A percentile compares a stretch with the other conserved stretches of the same genome.
phyloP scores from a whole-genome alignment of 2,888 invertebrate genomes.

The Gerosis bhagava region DNA sequence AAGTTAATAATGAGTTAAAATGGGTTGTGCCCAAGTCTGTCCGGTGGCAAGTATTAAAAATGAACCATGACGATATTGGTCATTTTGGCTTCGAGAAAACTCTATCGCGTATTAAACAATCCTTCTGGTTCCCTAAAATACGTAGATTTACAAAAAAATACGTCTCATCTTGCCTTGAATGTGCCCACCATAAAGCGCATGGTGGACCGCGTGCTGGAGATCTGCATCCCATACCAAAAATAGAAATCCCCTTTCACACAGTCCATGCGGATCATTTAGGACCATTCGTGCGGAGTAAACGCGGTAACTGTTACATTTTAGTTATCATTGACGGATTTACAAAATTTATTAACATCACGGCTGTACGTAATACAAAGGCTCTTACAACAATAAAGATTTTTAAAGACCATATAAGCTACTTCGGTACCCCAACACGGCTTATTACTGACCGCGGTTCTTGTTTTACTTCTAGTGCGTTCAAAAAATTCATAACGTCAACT shows the following conservation, averaged over 20 bases:
- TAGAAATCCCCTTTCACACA: not conserved
- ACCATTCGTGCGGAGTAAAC: too few relatives aligned
- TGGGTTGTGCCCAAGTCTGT: too few relatives aligned
- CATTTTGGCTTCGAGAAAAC: too few relatives aligned
- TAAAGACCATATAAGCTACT: not conserved
- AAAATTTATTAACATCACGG: not conserved
- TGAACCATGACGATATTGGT: too few relatives aligned
- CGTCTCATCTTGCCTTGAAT: not conserved
- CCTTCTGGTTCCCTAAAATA: constrained; percentile 11
- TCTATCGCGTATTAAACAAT: too few relatives aligned
- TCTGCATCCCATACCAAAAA: constrained; percentile 1
- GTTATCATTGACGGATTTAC: not conserved
- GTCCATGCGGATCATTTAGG: too few relatives aligned
- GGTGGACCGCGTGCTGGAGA: not conserved
- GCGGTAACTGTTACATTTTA: too few relatives aligned
- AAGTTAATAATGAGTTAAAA: too few relatives aligned
- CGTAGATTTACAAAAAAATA: constrained; percentile 5
- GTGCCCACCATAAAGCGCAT: not conserved
- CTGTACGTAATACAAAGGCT: not conserved
- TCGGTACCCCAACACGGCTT: not conserved
- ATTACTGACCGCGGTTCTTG: not conserved
- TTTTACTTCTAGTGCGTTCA: not conserved
- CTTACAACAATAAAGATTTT: not conserved
- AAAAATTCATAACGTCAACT: not conserved
- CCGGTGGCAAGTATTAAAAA: too few relatives aligned